These are phyloP conservation scores for Mayetiola destructor DNA, from an alignment of 2,888 invertebrate genomes.

Conservation along the genomic window DNA sequence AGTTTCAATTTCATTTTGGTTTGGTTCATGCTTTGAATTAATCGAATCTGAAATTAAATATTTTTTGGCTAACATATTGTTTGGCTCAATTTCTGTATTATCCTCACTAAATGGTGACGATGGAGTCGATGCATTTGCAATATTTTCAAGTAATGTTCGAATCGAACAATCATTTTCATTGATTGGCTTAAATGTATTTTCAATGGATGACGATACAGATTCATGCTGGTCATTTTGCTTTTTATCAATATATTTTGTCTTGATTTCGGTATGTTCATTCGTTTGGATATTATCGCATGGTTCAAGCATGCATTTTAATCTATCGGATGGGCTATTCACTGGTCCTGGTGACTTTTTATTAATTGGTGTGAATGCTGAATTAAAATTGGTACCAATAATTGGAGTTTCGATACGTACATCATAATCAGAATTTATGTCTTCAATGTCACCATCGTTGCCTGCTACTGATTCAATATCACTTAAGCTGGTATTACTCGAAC, in stretches of 20 bases:
- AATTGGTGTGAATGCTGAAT: neutral
- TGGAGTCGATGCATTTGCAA: neutral
- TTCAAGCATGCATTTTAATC: neutral
- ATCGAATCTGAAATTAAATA: neutral
- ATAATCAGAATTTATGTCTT: constrained; percentile 34
- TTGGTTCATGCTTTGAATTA: neutral
- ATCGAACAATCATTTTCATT: neutral
- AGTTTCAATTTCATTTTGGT: neutral
- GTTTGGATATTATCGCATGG: neutral
- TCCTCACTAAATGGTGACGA: neutral
- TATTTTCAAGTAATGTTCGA: neutral
- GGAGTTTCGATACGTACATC: constrained; percentile 23
- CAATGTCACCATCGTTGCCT: constrained; percentile 31
- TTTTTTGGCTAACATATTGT: neutral
- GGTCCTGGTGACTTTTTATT: neutral
- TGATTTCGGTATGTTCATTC: neutral
- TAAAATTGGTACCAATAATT: constrained; percentile 20
- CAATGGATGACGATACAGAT: neutral
- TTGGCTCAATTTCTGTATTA: neutral
- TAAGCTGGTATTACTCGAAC: constrained; percentile 46
- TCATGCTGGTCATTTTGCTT: too few species aligned
- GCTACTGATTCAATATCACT: constrained; percentile 35
- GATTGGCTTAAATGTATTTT: neutral
- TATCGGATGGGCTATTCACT: neutral
- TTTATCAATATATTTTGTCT: neutral